Conservation (phyloP, 2,113 vertebrate genomes). For the Hyaena hyaena region DNA sequence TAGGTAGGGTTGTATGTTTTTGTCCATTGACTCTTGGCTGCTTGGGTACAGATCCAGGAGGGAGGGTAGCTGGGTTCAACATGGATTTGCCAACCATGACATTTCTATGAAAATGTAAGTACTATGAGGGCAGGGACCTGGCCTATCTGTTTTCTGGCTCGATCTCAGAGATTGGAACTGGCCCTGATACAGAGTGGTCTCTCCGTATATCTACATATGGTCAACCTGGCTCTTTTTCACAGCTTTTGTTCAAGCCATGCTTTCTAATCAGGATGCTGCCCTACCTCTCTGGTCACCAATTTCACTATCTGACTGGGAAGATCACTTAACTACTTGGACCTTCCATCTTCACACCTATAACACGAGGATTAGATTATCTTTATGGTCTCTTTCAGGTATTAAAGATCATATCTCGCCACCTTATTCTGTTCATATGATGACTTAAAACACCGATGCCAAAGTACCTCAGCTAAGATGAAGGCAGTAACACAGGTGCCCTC, state of each 20-base stretch:
- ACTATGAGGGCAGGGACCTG: neutral
- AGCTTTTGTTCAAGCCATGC: neutral
- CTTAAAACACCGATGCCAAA: neutral
- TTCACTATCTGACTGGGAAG: neutral
- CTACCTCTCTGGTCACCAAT: neutral
- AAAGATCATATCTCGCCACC: slow-evolving; percentile 12
- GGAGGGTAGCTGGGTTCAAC: neutral
- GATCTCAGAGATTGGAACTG: neutral
- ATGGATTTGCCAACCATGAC: neutral
- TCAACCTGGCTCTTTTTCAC: neutral
- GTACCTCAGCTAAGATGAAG: neutral
- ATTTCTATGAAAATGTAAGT: neutral
- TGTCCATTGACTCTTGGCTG: neutral
- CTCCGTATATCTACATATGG: neutral
- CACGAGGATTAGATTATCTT: slow-evolving; percentile 24
- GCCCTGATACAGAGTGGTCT: neutral
- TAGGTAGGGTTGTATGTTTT: neutral
- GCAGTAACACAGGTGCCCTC: neutral
- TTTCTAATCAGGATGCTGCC: neutral
- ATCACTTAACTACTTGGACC: neutral
- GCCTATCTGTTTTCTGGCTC: neutral
- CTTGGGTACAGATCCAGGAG: neutral
- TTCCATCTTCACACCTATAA: neutral
- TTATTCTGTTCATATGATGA: neutral
- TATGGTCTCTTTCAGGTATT: slow-evolving; percentile 23